Evolutionary conservation across 2,797 vertebrate species (phyloP).

Genomic region (Pseudochirops corinnae): DNA sequence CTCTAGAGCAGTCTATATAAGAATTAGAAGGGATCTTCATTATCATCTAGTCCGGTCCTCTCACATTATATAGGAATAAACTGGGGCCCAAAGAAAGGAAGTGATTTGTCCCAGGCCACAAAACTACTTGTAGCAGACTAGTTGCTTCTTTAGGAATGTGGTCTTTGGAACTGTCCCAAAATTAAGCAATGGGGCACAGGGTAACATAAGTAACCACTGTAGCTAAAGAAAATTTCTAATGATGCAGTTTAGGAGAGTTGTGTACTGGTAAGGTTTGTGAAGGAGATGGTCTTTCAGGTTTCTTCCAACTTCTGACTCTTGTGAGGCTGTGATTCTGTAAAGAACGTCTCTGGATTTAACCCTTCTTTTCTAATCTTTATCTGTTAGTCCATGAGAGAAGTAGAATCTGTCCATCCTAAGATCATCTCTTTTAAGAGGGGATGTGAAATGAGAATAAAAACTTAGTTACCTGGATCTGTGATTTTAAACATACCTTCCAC

Average conservation of each 20-base stretch:
- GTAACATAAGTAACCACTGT: background rate
- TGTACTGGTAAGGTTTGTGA: background rate
- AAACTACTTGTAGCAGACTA: background rate
- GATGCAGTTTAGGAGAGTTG: background rate
- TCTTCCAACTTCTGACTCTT: background rate
- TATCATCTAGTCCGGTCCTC: background rate
- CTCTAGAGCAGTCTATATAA: background rate
- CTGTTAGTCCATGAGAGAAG: background rate
- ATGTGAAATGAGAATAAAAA: background rate
- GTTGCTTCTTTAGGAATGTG: background rate
- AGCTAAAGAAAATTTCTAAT: background rate
- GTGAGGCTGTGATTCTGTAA: background rate
- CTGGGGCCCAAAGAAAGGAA: background rate
- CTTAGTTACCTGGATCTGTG: background rate
- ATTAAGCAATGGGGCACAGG: background rate
- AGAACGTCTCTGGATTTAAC: background rate
- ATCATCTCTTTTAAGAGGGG: background rate
- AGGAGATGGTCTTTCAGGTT: background rate
- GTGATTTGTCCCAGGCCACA: background rate
- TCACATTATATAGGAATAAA: background rate
- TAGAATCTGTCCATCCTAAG: background rate
- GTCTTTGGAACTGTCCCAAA: background rate
- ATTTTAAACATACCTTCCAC: background rate
- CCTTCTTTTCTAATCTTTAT: background rate
- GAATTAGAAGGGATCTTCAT: background rate